Evolutionary conservation across 2,888 invertebrate genomes (phyloP).

Genomic region (Thelaira solivaga): DNA sequence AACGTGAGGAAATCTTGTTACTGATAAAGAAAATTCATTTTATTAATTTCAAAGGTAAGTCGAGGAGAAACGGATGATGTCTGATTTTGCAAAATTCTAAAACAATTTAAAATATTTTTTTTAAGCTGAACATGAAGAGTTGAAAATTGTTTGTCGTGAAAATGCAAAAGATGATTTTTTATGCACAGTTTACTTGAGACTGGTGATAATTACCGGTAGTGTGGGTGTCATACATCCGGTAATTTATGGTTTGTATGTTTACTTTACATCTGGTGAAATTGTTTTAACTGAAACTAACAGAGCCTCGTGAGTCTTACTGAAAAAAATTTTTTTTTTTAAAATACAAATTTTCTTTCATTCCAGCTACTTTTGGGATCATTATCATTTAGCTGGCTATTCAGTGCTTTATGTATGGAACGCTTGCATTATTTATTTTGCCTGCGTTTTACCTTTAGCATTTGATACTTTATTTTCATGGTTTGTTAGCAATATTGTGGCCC

Average conservation of each 20-base stretch:
- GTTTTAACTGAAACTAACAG: not conserved
- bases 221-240: constrained; percentile 3
- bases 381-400: not conserved
- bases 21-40: constrained; percentile 5
- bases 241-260: not conserved
- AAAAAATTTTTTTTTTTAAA: not conserved
- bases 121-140: constrained; percentile 2
- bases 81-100: too few relatives aligned
- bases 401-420: not conserved
- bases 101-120: not conserved
- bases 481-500: constrained; percentile 33
- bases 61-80: not conserved
- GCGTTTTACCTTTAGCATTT: not conserved
- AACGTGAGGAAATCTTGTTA: constrained; percentile 11
- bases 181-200: not conserved
- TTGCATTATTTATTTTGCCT: not conserved
- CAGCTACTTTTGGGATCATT: constrained; percentile 23
- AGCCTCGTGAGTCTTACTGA: constrained; percentile 25
- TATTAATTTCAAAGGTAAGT: constrained; percentile 1
- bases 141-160: not conserved
- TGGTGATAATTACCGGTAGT: not conserved
- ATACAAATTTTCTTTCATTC: not conserved
- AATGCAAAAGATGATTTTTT: constrained; percentile 28
- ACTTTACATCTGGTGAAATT: not conserved
- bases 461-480: constrained; percentile 37